Evolutionary conservation across 2,888 invertebrate genomes (phyloP).

Genomic region (Monoplex corrugatus): DNA sequence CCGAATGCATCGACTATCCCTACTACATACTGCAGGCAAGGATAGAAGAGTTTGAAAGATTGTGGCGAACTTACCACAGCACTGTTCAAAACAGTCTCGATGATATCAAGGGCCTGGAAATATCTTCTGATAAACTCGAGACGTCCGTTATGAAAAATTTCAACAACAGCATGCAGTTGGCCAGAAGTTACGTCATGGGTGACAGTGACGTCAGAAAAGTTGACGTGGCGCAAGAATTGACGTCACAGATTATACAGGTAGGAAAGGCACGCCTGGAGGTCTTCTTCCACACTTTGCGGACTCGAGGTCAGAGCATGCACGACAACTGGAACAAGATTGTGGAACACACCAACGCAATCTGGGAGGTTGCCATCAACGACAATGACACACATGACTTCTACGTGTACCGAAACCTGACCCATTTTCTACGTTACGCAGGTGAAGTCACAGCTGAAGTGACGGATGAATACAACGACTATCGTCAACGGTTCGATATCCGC

Average conservation of each 20-base stretch:
- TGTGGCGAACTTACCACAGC: constrained; percentile 55
- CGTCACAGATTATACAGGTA: constrained; percentile 58
- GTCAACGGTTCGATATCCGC: constrained; percentile 62
- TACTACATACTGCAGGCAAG: constrained; percentile 57
- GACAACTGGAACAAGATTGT: constrained; percentile 64
- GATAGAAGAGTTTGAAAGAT: constrained; percentile 54
- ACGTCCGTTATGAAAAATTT: constrained; percentile 55
- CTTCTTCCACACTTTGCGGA: constrained; percentile 46
- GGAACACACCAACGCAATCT: constrained; percentile 59
- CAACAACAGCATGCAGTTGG: constrained; percentile 46
- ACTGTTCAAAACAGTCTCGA: constrained; percentile 53
- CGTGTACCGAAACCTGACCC: constrained; percentile 58
- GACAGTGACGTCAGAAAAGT: constrained; percentile 58
- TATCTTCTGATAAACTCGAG: constrained; percentile 52
- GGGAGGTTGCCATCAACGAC: constrained; percentile 66
- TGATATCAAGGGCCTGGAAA: constrained; percentile 53
- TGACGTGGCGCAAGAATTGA: constrained; percentile 59
- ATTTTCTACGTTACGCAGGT: constrained; percentile 51
- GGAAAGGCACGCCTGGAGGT: constrained; percentile 57
- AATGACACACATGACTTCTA: constrained; percentile 67
- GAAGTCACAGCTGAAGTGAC: constrained; percentile 55
- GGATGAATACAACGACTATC: not conserved
- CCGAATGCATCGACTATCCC: constrained; percentile 67
- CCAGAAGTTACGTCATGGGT: constrained; percentile 54
- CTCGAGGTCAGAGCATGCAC: constrained; percentile 67